A percentile compares a stretch with the other conserved stretches of the same genome.
Conservation (phyloP, 2,888 invertebrate genomes). For the Chaetogeoica ovagalla region DNA sequence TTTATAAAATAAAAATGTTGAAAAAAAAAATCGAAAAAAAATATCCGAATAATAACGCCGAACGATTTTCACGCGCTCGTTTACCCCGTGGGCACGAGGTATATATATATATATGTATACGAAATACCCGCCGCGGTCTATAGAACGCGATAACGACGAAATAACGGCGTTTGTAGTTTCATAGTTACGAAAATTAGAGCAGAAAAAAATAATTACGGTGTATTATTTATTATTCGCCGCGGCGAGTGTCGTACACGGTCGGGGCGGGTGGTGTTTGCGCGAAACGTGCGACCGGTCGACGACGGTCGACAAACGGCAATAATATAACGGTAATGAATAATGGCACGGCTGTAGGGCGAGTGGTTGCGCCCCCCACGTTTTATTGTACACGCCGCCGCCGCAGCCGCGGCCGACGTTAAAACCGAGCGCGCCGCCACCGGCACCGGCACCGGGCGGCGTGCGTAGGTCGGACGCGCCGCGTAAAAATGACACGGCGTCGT, state of each 20-base stretch:
- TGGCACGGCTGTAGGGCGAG: slow-evolving; percentile 14
- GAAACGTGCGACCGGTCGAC: slow-evolving; percentile 45
- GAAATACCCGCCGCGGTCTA: too few relatives aligned
- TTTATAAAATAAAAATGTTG: too few relatives aligned
- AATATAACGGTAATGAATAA: slow-evolving; percentile 33
- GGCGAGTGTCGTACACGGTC: neutral
- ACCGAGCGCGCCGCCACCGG: slow-evolving; percentile 3
- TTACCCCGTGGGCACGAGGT: too few relatives aligned
- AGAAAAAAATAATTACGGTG: too few relatives aligned
- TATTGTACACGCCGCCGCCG: slow-evolving; percentile 27
- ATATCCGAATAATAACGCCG: too few relatives aligned
- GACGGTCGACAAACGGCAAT: slow-evolving; percentile 39
- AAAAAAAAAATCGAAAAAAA: too few relatives aligned
- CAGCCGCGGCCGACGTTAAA: slow-evolving; percentile 1
- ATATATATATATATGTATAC: too few relatives aligned
- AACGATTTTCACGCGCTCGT: too few relatives aligned
- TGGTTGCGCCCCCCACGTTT: slow-evolving; percentile 49
- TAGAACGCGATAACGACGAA: too few relatives aligned
- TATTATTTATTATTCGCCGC: too few relatives aligned
- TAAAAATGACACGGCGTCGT: neutral
- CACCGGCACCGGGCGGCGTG: neutral
- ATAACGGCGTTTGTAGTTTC: neutral
- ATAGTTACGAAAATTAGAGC: too few relatives aligned
- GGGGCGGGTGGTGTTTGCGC: neutral
- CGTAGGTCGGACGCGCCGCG: too few relatives aligned